These are phyloP conservation scores for Gymnopithys bicolor DNA, from an alignment of 2,797 vertebrate species.

Conservation along the genomic window DNA sequence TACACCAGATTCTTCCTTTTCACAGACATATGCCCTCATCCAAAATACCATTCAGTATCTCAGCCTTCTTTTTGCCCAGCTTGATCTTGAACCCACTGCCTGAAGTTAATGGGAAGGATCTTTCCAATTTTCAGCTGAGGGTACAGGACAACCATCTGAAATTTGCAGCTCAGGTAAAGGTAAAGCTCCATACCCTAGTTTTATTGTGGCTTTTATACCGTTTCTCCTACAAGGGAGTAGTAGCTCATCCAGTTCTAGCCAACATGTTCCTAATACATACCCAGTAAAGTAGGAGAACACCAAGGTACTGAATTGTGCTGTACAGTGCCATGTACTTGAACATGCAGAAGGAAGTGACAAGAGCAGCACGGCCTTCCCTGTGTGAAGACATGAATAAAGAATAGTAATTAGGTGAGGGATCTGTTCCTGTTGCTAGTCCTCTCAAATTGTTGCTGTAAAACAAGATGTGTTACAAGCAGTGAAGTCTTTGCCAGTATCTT, in stretches of 20 bases:
- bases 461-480: not conserved
- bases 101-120: not conserved
- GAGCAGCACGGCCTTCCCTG: slow-evolving; percentile 82
- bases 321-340: slow-evolving; percentile 86
- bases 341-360: slow-evolving; percentile 82
- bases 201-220: not conserved
- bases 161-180: not conserved
- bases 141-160: not conserved
- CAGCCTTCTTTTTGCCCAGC: not conserved
- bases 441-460: not conserved
- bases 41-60: not conserved
- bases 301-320: slow-evolving; percentile 81
- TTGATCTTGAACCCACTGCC: not conserved
- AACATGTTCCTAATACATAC: slow-evolving; percentile 63
- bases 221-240: not conserved
- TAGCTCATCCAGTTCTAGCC: not conserved
- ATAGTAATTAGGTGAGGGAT: not conserved
- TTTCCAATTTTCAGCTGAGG: not conserved
- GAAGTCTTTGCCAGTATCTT: not conserved
- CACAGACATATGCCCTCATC: not conserved
- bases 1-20: not conserved
- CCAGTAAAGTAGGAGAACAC: slow-evolving; percentile 83
- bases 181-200: not conserved
- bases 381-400: not conserved
- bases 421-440: not conserved